Base-by-base conservation (phyloP, 2,888 invertebrate genomes). In the Agriopis aurantiaria region DNA sequence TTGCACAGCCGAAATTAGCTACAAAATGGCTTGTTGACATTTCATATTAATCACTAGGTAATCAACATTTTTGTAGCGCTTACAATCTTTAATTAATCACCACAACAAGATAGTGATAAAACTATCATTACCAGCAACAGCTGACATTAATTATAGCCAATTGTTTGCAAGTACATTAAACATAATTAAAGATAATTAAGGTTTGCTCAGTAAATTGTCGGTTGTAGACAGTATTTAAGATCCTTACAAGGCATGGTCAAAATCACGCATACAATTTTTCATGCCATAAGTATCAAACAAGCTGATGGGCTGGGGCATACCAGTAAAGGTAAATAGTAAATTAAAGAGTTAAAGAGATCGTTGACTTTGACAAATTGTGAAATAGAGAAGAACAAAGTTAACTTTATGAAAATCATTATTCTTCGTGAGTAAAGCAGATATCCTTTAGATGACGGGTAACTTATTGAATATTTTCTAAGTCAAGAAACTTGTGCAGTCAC, bases 81-180 rank as follows among this genome's bases (percentile, higher is more conserved):
- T 61, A 41, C 49, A 51, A n/a, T 45, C 5, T 59, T 23, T 14
- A 43, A 66, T 69, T 65, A 65, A 69, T 69, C 59, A 60, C 51
- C 33, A 7, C 55, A 69, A 65, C 51, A 46, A 69, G 64, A 65
- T 61, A 51, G 69, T 61, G 69, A 69, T 70, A 71, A 71, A 72
- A 69, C 65, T 67, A 71, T 73, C 72, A 48, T 65, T 69, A 72
- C 55, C 53, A 61, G 48, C 59, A 63, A 69, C 48, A 40, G 55
- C 68, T 69, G 66, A 67, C 69, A 49, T 68, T 74, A 74, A 76
- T 74, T 76, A 73, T 61, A 68, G 61, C 58, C 74, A 76, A 74
- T 76, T 76, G 74, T 74, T 72, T 65, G 60, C 53, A 33, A 63
- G 65, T 59, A 72, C 68, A 58, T 58, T 66, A 68, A 64, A 60